Evolutionary conservation across 2,888 invertebrate species (phyloP).

Genomic region (Diaprepes abbreviatus): DNA sequence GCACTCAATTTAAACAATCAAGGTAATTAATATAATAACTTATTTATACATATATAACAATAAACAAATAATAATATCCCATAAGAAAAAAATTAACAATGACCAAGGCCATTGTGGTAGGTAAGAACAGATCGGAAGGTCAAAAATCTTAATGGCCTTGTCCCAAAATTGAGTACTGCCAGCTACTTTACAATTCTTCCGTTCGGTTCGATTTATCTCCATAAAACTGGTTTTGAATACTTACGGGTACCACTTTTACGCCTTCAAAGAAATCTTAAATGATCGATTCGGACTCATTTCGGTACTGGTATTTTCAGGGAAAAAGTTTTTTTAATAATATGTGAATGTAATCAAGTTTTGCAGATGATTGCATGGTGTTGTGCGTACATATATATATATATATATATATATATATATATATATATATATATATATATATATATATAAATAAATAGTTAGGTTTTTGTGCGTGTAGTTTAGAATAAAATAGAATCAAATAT

Average conservation of each 20-base stretch:
- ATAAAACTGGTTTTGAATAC: neutral
- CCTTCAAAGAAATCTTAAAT: neutral
- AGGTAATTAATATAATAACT: neutral
- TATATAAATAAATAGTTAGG: no score
- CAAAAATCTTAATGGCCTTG: conserved; percentile 1
- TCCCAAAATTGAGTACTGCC: conserved; percentile 3
- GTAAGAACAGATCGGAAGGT: neutral
- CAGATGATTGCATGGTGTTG: no score
- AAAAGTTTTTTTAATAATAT: no score
- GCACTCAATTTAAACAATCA: neutral
- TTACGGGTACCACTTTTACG: neutral
- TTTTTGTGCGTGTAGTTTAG: no score
- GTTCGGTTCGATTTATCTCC: neutral
- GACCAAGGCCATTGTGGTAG: neutral
- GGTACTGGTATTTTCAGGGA: no score
- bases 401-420: no score
- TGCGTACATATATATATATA: no score
- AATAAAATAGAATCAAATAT: no score
- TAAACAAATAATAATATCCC: neutral
- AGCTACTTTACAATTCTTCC: no score
- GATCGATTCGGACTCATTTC: neutral
- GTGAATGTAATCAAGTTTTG: no score
- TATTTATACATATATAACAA: neutral
- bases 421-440: no score
- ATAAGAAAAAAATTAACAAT: neutral